phyloP scores from a whole-genome alignment of 2,888 invertebrate species.

The Pantelozetes paolii region DNA sequence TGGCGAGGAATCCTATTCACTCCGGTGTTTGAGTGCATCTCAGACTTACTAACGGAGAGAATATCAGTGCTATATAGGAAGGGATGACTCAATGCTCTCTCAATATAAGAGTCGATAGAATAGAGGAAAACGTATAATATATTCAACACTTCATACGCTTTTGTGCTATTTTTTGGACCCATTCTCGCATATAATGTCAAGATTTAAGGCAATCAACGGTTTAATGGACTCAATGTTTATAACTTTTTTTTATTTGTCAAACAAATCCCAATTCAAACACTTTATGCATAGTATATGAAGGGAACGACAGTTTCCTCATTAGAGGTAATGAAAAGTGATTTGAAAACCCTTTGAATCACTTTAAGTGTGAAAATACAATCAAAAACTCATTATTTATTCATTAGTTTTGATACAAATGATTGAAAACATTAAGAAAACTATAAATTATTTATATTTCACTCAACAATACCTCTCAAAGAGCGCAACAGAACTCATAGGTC shows the following conservation, averaged over 20 bases:
- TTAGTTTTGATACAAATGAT: background rate
- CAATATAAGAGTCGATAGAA: background rate
- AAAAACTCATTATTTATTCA: background rate
- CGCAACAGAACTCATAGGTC: conserved; percentile 59
- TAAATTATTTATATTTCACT: background rate
- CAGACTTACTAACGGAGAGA: background rate
- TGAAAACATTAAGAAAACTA: background rate
- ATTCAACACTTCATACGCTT: background rate
- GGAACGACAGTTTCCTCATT: background rate
- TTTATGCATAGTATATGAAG: background rate
- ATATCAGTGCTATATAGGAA: background rate
- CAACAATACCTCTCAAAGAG: conserved; percentile 11
- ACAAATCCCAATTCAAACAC: background rate
- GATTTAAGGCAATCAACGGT: background rate
- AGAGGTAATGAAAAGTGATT: background rate
- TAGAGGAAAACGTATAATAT: background rate
- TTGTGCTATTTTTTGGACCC: background rate
- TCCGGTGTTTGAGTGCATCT: background rate
- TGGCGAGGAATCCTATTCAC: background rate
- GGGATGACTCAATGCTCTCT: background rate
- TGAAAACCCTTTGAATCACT: background rate
- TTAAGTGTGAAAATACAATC: background rate
- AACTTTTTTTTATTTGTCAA: background rate
- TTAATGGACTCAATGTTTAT: background rate
- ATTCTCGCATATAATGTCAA: conserved; percentile 21